Conservation (phyloP, 2,888 invertebrate genomes). For the Pseudoips prasinana region DNA sequence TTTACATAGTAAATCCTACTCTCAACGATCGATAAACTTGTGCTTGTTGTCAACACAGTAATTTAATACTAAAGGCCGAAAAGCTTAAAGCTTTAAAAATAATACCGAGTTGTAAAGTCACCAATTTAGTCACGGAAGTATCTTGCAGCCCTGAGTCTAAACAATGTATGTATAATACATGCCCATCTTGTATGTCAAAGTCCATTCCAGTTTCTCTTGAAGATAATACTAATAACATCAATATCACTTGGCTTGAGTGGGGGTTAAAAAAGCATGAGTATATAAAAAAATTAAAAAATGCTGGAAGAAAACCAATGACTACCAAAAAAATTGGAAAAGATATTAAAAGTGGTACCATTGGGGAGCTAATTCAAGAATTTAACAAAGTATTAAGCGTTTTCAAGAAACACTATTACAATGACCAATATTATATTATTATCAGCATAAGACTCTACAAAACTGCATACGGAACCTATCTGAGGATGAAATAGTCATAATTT, state of each 20-base stretch:
- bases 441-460: conserved; percentile 5
- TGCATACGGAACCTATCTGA: conserved; percentile 9
- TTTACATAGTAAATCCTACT: conserved; percentile 14
- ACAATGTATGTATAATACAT: conserved; percentile 16
- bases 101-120: conserved; percentile 12
- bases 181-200: conserved; percentile 13
- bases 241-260: conserved; percentile 16
- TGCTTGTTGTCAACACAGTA: conserved; percentile 12
- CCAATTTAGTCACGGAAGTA: conserved; percentile 11
- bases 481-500: conserved; percentile 13
- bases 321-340: conserved; percentile 13
- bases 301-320: conserved; percentile 7
- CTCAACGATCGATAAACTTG: conserved; percentile 11
- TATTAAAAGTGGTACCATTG: conserved; percentile 11
- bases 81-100: conserved; percentile 11
- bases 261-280: conserved; percentile 9
- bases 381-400: conserved; percentile 6
- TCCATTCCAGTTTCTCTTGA: conserved; percentile 12
- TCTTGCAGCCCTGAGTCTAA: conserved; percentile 11
- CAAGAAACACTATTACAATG: conserved; percentile 8
- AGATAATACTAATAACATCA: conserved; percentile 12
- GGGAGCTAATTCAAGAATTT: conserved; percentile 7
- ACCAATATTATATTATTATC: too few species aligned
- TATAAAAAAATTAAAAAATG: conserved; percentile 8
- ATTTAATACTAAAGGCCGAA: conserved; percentile 12